These are phyloP conservation scores for Apostichopus japonicus DNA, from an alignment of 35 echinoderm and acorn worm genomes.

Conservation along the genomic window DNA sequence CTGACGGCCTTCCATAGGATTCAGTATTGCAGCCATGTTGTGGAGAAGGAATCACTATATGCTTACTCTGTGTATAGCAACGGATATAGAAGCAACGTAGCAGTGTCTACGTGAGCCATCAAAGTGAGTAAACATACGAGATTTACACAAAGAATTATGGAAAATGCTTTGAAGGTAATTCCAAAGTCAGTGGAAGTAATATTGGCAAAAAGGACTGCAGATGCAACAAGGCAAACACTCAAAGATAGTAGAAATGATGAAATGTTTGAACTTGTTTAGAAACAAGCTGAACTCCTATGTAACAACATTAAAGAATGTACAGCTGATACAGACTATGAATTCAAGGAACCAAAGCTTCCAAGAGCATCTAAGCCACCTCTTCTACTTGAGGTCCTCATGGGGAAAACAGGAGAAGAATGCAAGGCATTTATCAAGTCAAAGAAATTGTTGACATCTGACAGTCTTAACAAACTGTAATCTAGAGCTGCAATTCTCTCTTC, in stretches of 20 bases:
- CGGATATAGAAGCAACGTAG: too few relatives aligned
- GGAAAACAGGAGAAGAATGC: background rate
- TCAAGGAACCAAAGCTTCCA: conserved; percentile 29
- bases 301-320: conserved; percentile 18
- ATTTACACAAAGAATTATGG: conserved; percentile 64
- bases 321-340: conserved; percentile 22
- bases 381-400: background rate
- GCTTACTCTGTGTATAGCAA: too few relatives aligned
- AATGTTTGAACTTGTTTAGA: conserved; percentile 12
- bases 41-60: too few relatives aligned
- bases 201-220: background rate
- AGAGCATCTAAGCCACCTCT: background rate
- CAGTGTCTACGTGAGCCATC: too few relatives aligned
- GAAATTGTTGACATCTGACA: background rate
- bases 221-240: conserved; percentile 15
- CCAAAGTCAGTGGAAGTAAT: conserved; percentile 12
- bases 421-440: conserved; percentile 27
- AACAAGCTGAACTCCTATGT: background rate
- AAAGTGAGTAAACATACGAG: too few relatives aligned
- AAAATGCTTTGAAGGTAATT: conserved; percentile 50
- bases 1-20: too few relatives aligned
- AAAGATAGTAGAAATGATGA: conserved; percentile 34
- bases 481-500: background rate
- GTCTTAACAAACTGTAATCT: conserved; percentile 22
- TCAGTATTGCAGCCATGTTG: too few relatives aligned